Percentiles rank a stretch among this genome's conserved stretches.
These are phyloP conservation scores for Caenorhabditis macrosperma DNA, from an alignment of 2,888 invertebrate species.

Conservation along the genomic window DNA sequence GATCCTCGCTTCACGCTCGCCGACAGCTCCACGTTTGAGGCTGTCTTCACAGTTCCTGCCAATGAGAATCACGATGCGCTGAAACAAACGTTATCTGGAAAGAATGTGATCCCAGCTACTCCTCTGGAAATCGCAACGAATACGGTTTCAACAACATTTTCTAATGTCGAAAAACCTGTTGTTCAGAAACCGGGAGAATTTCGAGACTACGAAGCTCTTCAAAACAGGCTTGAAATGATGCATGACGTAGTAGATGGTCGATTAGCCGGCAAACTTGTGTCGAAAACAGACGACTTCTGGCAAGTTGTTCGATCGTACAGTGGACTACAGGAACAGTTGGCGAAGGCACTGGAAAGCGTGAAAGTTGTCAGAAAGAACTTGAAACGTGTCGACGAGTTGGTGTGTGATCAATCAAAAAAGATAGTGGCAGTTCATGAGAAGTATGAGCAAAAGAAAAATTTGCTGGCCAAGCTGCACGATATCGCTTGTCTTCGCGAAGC, in stretches of 20 bases:
- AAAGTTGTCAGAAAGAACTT: slow-evolving; percentile 68
- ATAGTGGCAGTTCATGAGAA: slow-evolving; percentile 70
- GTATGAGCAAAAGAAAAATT: slow-evolving; percentile 68
- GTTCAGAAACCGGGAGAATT: slow-evolving; percentile 60
- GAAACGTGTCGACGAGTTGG: slow-evolving; percentile 62
- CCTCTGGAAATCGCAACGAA: slow-evolving; percentile 42
- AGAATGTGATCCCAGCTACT: slow-evolving; percentile 56
- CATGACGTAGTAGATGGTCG: slow-evolving; percentile 78
- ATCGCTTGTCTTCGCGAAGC: slow-evolving; percentile 85
- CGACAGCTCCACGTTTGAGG: slow-evolving; percentile 70
- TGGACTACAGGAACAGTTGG: slow-evolving; percentile 94
- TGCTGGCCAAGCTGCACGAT: slow-evolving; percentile 72
- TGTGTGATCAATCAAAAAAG: slow-evolving; percentile 67
- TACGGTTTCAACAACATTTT: neutral
- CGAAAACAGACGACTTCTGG: slow-evolving; percentile 71
- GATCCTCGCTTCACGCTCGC: slow-evolving; percentile 72
- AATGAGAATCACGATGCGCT: slow-evolving; percentile 70
- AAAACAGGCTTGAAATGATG: slow-evolving; percentile 73
- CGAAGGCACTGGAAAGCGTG: slow-evolving; percentile 81
- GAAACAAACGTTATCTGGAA: slow-evolving; percentile 49
- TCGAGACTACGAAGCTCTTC: slow-evolving; percentile 68
- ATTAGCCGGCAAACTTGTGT: slow-evolving; percentile 85
- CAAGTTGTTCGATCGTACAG: slow-evolving; percentile 98
- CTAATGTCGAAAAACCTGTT: neutral
- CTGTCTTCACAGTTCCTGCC: slow-evolving; percentile 75